Percentiles rank a stretch among this genome's conserved stretches.
These are phyloP conservation scores for Cyaniris semiargus DNA, from an alignment of 2,888 invertebrate species.

Conservation along the genomic window DNA sequence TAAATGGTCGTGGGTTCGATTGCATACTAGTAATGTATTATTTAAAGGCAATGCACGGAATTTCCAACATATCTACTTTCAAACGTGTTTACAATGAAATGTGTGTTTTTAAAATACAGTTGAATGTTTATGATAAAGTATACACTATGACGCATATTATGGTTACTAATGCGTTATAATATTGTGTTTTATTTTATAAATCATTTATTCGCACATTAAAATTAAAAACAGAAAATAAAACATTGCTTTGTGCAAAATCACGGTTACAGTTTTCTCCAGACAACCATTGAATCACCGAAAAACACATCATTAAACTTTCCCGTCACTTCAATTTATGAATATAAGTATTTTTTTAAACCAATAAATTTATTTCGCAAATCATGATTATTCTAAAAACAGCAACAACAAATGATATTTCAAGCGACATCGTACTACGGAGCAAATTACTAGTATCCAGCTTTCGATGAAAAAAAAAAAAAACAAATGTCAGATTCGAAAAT, in stretches of 20 bases:
- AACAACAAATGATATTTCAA: not conserved
- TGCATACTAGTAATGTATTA: not conserved
- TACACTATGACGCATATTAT: not conserved
- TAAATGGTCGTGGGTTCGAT: not conserved
- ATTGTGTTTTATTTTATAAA: not conserved
- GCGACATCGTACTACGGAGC: not conserved
- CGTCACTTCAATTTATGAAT: not conserved
- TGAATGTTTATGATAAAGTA: not conserved
- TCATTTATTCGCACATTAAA: not conserved
- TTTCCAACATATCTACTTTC: not conserved
- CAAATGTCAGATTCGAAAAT: not conserved
- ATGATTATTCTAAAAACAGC: slow-evolving; percentile 14
- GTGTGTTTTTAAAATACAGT: not conserved
- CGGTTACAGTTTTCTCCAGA: not conserved
- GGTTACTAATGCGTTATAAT: not conserved
- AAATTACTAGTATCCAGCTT: not conserved
- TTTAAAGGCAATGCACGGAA: not conserved
- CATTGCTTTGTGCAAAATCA: not conserved
- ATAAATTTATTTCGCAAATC: not conserved
- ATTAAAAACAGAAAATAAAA: not conserved
- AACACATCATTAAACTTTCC: not conserved
- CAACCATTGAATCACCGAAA: not conserved
- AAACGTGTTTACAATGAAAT: not conserved
- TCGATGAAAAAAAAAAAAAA: not conserved
- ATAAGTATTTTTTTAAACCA: not conserved